Percentiles rank a stretch among this genome's conserved stretches.
phyloP scores from a whole-genome alignment of 2,113 vertebrate species.

The Picathartes gymnocephalus region DNA sequence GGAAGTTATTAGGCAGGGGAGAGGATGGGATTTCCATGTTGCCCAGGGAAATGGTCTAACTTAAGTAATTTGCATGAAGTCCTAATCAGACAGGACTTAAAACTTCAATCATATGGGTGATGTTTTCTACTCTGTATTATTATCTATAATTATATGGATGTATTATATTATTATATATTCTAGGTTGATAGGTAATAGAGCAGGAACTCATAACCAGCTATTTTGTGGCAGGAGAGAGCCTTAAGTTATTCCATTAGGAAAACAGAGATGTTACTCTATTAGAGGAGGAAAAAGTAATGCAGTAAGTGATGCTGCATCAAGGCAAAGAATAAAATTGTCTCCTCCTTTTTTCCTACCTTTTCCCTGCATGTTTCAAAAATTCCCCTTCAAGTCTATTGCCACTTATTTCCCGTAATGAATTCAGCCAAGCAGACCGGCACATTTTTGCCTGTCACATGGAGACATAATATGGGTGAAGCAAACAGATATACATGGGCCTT shows the following conservation, averaged over 20 bases:
- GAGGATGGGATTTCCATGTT: slow-evolving; percentile 41
- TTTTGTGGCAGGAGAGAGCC: background rate
- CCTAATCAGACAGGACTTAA: background rate
- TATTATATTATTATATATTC: background rate
- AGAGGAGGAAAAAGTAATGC: background rate
- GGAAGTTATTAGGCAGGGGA: slow-evolving; percentile 64
- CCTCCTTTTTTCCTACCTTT: background rate
- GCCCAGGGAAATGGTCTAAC: slow-evolving; percentile 42
- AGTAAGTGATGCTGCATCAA: background rate
- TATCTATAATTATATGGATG: background rate
- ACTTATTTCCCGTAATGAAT: slow-evolving; percentile 37
- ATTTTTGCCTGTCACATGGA: slow-evolving; percentile 31
- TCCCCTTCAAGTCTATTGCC: background rate
- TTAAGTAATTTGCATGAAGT: slow-evolving; percentile 14
- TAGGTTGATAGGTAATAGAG: background rate
- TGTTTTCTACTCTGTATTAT: background rate
- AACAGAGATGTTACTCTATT: background rate
- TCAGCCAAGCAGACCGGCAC: background rate
- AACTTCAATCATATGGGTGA: background rate
- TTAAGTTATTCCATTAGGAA: background rate
- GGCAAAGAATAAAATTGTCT: background rate
- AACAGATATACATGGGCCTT: slow-evolving; percentile 1
- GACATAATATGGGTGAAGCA: slow-evolving; percentile 34
- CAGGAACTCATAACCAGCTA: background rate
- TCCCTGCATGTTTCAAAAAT: background rate